Evolutionary conservation across 2,888 invertebrate species (phyloP).

Genomic region (Orgyia antiqua): DNA sequence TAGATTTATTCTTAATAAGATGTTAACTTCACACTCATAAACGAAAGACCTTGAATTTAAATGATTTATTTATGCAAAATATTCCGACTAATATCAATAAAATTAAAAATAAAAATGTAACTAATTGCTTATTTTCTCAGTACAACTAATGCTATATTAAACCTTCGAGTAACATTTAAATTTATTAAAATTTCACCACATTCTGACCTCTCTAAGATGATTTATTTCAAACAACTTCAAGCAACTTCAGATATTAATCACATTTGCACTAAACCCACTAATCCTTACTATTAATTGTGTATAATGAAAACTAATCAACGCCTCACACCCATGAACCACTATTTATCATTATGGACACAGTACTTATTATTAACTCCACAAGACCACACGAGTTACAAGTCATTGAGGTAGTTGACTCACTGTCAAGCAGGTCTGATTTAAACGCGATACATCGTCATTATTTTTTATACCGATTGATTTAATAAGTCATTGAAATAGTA

Average conservation of each 20-base stretch:
- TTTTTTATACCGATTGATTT: slow-evolving; percentile 29
- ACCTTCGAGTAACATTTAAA: slow-evolving; percentile 17
- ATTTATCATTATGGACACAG: too few species aligned
- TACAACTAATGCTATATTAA: slow-evolving; percentile 7
- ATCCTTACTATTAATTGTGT: slow-evolving; percentile 36
- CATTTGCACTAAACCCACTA: slow-evolving; percentile 29
- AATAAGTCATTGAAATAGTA: slow-evolving; percentile 16
- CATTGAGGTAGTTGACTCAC: slow-evolving; percentile 34
- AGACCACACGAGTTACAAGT: slow-evolving; percentile 24
- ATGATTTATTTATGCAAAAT: too few species aligned
- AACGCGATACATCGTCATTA: slow-evolving; percentile 28
- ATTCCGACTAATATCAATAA: background rate
- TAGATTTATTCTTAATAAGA: too few species aligned
- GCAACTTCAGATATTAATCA: too few species aligned
- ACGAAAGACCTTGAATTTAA: slow-evolving; percentile 1
- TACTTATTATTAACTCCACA: too few species aligned
- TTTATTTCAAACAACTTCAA: slow-evolving; percentile 6
- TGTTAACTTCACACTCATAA: too few species aligned
- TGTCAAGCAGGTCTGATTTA: slow-evolving; percentile 21
- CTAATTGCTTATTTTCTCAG: slow-evolving; percentile 6
- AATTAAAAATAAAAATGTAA: too few species aligned
- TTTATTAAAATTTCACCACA: slow-evolving; percentile 19
- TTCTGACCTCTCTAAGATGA: slow-evolving; percentile 28
- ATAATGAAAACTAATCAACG: slow-evolving; percentile 50
- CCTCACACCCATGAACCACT: slow-evolving; percentile 17